phyloP scores from a whole-genome alignment of 1,140 invertebrate genomes.

The Anthonomus grandis region DNA sequence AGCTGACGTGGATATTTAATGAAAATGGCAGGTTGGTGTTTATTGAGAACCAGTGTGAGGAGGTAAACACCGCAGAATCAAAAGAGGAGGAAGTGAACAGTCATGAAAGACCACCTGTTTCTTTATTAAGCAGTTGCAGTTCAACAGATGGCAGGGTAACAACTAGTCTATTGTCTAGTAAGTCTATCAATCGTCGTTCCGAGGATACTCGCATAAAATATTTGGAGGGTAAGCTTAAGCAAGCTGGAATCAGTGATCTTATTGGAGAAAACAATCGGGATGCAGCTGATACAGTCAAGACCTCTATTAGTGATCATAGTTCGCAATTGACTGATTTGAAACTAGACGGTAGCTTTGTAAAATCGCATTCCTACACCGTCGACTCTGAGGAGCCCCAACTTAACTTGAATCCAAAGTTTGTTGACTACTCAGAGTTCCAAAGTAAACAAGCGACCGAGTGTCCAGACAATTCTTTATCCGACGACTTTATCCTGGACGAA shows the following conservation, averaged over 20 bases:
- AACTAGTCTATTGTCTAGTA: constrained; percentile 33
- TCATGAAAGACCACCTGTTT: constrained; percentile 4
- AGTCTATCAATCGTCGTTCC: constrained; percentile 35
- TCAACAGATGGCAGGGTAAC: constrained; percentile 14
- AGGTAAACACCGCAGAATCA: constrained; percentile 6
- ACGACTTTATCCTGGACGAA: constrained; percentile 22
- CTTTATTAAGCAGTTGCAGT: neutral
- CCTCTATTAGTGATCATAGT: no score
- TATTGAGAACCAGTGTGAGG: constrained; percentile 25
- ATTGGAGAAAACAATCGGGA: no score
- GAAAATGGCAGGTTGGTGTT: constrained; percentile 40
- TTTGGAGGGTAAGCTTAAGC: constrained; percentile 40
- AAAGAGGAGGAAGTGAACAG: constrained; percentile 3
- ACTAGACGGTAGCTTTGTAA: no score
- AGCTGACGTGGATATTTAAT: constrained; percentile 39
- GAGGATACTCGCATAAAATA: constrained; percentile 35
- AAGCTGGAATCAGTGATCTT: constrained; percentile 39
- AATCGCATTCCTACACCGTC: no score
- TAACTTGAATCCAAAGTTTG: constrained; percentile 30
- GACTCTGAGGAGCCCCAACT: constrained; percentile 12
- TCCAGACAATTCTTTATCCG: no score
- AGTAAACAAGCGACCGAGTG: neutral
- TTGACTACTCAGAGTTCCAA: constrained; percentile 9
- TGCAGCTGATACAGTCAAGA: no score
- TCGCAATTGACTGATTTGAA: no score